phyloP scores from a whole-genome alignment of 1,140 invertebrate species.

The Neodiprion pinetum region DNA sequence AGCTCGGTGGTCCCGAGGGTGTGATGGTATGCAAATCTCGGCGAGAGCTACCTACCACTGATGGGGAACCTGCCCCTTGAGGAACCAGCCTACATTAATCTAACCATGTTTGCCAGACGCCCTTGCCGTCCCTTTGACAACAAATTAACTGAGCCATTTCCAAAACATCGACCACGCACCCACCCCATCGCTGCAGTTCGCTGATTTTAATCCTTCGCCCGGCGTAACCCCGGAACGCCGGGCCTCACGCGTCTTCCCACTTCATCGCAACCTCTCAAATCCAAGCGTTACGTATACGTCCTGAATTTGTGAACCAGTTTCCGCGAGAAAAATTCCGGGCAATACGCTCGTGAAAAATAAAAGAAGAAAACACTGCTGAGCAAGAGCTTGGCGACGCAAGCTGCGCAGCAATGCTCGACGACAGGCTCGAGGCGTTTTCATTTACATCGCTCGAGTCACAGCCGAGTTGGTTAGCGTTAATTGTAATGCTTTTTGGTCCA shows the following conservation, averaged over 20 bases:
- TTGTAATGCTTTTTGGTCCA: conserved; percentile 60
- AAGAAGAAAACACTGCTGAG: background rate
- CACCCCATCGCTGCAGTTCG: background rate
- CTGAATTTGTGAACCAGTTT: background rate
- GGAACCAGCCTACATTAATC: conserved; percentile 11
- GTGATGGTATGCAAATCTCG: conserved; percentile 16
- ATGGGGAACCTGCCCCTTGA: conserved; percentile 13
- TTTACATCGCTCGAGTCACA: conserved; percentile 1
- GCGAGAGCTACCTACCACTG: background rate
- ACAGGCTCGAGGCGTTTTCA: conserved; percentile 10
- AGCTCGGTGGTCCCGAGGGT: background rate
- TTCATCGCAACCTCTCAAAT: background rate
- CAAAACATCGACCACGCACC: background rate
- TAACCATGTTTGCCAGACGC: conserved; percentile 9
- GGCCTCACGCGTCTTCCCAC: too few relatives aligned
- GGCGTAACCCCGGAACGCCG: background rate
- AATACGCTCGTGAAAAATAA: background rate
- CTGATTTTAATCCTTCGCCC: background rate
- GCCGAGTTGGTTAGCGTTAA: conserved; percentile 58
- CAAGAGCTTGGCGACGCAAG: background rate
- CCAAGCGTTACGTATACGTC: too few relatives aligned
- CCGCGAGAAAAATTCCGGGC: background rate
- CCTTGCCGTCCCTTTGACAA: conserved; percentile 8
- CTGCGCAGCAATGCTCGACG: conserved; percentile 3
- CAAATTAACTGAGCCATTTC: conserved; percentile 7